Evolutionary conservation across 2,888 invertebrate genomes (phyloP).

Genomic region (Thymelicus lineola): DNA sequence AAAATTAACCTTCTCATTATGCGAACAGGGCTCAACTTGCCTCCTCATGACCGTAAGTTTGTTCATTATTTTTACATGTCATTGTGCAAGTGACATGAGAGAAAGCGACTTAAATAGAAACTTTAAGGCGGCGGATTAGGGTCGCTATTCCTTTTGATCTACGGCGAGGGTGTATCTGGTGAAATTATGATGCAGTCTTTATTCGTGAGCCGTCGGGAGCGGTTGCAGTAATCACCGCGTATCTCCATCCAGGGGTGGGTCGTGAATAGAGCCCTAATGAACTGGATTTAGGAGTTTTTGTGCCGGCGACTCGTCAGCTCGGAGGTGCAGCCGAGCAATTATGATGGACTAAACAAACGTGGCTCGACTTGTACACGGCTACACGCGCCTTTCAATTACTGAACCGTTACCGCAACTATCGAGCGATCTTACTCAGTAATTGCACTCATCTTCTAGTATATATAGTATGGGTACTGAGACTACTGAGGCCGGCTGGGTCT

Average conservation of each 20-base stretch:
- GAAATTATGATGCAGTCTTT: constrained; percentile 86
- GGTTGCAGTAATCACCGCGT: constrained; percentile 86
- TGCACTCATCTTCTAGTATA: constrained; percentile 51
- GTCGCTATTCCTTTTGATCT: constrained; percentile 61
- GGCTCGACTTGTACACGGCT: constrained; percentile 59
- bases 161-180: constrained; percentile 78
- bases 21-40: constrained; percentile 66
- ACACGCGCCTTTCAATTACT: constrained; percentile 66
- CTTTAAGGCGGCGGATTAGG: constrained; percentile 64
- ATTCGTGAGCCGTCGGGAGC: constrained; percentile 85
- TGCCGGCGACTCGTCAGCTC: constrained; percentile 79
- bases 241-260: constrained; percentile 84
- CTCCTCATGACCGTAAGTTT: constrained; percentile 66
- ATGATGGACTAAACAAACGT: constrained; percentile 81
- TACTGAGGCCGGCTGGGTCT: constrained; percentile 26
- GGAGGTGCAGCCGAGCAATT: constrained; percentile 82
- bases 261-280: constrained; percentile 85
- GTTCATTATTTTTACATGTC: constrained; percentile 85
- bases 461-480: constrained; percentile 47
- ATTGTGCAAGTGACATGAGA: constrained; percentile 81
- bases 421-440: constrained; percentile 50
- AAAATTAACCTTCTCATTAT: constrained; percentile 60
- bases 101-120: constrained; percentile 60
- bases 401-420: constrained; percentile 48
- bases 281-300: constrained; percentile 86